Percentiles rank a stretch among this genome's conserved stretches.
phyloP scores from a whole-genome alignment of 92 coral and sea anemone genomes.

The Zoanthus sociatus region DNA sequence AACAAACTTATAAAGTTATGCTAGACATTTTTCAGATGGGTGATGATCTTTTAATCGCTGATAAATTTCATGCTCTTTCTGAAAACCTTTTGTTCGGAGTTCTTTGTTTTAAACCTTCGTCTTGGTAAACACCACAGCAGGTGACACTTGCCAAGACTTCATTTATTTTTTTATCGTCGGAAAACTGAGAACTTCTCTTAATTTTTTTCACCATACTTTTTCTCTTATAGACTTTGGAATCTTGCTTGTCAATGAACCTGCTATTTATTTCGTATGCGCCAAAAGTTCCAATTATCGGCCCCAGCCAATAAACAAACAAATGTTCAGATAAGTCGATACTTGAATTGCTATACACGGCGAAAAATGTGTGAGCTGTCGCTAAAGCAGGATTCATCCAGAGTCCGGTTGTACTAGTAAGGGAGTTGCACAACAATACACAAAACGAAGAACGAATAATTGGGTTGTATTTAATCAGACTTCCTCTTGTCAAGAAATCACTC shows the following conservation, averaged over 20 bases:
- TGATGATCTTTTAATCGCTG: neutral
- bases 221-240: constrained; percentile 22
- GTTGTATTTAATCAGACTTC: constrained; percentile 58
- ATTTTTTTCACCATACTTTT: constrained; percentile 67
- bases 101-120: neutral
- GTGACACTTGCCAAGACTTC: neutral
- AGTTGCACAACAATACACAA: constrained; percentile 68
- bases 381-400: constrained; percentile 97
- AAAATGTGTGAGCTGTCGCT: constrained; percentile 90
- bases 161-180: constrained; percentile 28
- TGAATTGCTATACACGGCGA: constrained; percentile 56
- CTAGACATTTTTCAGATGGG: no score
- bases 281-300: constrained; percentile 79
- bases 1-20: no score
- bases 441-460: constrained; percentile 72
- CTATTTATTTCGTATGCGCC: constrained; percentile 72
- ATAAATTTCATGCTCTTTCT: constrained; percentile 5
- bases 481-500: constrained; percentile 80
- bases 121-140: neutral
- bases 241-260: constrained; percentile 47
- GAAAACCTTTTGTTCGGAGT: neutral
- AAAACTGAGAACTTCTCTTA: constrained; percentile 35
- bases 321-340: constrained; percentile 77
- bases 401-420: constrained; percentile 87
- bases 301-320: constrained; percentile 89